phyloP scores from a whole-genome alignment of 2,888 invertebrate genomes.

The Cacoxenus indagator region DNA sequence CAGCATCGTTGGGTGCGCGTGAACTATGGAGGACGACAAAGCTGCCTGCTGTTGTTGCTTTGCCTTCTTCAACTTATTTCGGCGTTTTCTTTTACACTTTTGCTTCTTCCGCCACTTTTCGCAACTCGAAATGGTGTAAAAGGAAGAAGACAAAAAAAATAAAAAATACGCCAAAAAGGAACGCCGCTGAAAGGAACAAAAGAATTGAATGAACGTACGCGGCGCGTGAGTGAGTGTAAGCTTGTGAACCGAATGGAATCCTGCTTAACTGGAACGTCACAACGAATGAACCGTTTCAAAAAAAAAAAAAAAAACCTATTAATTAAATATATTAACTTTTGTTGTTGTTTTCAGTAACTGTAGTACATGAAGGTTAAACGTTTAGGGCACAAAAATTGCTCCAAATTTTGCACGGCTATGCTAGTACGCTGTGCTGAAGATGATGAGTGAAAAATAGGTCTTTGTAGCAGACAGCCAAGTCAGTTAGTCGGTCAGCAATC shows the following conservation, averaged over 20 bases:
- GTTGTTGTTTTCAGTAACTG: not conserved
- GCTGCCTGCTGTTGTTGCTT: not conserved
- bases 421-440: no score
- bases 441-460: constrained; percentile 59
- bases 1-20: not conserved
- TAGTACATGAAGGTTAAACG: not conserved
- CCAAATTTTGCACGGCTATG: constrained; percentile 37
- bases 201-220: constrained; percentile 7
- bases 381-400: constrained; percentile 36
- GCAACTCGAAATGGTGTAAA: not conserved
- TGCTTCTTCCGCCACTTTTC: not conserved
- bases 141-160: not conserved
- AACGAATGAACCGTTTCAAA: not conserved
- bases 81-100: not conserved
- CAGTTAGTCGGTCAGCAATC: constrained; percentile 33
- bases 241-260: not conserved
- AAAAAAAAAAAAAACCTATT: no score
- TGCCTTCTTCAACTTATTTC: not conserved
- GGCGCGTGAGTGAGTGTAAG: not conserved
- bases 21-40: not conserved
- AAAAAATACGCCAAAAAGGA: constrained; percentile 1
- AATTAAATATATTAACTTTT: not conserved
- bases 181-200: constrained; percentile 8
- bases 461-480: constrained; percentile 52
- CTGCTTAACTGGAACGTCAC: constrained; percentile 2